phyloP scores from a whole-genome alignment of 2,797 vertebrate species.

The Diceros bicornis region DNA sequence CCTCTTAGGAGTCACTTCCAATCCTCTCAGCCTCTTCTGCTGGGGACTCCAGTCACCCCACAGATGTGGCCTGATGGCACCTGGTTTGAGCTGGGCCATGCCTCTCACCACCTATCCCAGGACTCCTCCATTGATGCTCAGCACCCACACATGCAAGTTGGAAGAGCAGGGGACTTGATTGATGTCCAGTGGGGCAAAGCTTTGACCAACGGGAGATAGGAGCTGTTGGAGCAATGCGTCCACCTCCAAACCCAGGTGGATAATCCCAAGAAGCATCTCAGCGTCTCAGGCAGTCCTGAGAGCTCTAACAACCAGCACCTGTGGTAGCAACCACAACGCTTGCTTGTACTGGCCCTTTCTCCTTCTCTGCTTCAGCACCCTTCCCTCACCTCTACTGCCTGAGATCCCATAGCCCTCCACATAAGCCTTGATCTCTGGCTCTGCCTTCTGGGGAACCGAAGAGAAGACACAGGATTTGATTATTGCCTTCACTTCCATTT shows the following conservation, averaged over 20 bases:
- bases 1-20: not conserved
- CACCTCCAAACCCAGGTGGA: not conserved
- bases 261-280: not conserved
- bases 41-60: not conserved
- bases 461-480: not conserved
- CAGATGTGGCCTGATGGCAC: not conserved
- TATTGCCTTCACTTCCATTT: not conserved
- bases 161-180: no score
- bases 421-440: not conserved
- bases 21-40: not conserved
- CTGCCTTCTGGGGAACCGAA: not conserved
- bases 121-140: not conserved
- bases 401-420: not conserved
- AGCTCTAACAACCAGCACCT: no score
- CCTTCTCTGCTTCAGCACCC: not conserved
- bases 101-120: not conserved
- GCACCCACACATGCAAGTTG: not conserved
- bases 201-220: not conserved
- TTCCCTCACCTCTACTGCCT: not conserved
- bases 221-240: not conserved
- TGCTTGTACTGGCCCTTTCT: not conserved
- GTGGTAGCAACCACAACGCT: fast-evolving
- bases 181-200: not conserved
- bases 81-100: no score
- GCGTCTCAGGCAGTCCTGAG: no score